Conservation (phyloP, 2,888 invertebrate species). For the Plagodis pulveraria region DNA sequence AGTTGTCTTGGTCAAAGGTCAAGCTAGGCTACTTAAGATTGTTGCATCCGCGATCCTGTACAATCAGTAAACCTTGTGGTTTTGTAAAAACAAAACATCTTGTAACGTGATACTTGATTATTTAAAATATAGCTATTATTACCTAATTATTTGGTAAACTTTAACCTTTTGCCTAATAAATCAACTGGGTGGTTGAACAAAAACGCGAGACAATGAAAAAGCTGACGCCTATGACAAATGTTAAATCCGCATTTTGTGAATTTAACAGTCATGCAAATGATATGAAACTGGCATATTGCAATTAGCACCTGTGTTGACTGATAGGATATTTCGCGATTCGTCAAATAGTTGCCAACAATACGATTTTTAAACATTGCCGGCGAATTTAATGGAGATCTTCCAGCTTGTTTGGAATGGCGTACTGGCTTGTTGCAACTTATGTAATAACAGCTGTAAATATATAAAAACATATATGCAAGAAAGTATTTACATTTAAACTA, state of each 20-base stretch:
- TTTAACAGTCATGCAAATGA: constrained; percentile 7
- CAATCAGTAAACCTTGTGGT: no score
- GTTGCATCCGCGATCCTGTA: neutral
- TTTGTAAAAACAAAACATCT: no score
- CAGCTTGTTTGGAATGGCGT: no score
- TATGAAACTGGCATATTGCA: constrained; percentile 9
- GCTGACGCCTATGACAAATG: constrained; percentile 18
- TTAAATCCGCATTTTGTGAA: constrained; percentile 9
- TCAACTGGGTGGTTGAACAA: constrained; percentile 30
- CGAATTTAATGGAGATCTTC: no score
- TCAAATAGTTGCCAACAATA: neutral
- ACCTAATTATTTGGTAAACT: constrained; percentile 3
- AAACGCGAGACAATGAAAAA: constrained; percentile 28
- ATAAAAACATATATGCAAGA: no score
- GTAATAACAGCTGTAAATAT: no score
- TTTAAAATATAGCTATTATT: no score
- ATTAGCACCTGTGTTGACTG: constrained; percentile 20
- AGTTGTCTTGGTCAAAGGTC: neutral
- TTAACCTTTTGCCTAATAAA: constrained; percentile 17
- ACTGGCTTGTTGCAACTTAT: no score
- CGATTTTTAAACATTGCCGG: no score
- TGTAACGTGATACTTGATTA: no score
- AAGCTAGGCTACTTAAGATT: neutral
- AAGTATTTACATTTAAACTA: no score
- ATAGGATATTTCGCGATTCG: constrained; percentile 10